Evolutionary conservation across 2,113 vertebrate genomes (phyloP), one percentile per base, ranked within the genome.

Genomic region (Serinus canaria): DNA sequence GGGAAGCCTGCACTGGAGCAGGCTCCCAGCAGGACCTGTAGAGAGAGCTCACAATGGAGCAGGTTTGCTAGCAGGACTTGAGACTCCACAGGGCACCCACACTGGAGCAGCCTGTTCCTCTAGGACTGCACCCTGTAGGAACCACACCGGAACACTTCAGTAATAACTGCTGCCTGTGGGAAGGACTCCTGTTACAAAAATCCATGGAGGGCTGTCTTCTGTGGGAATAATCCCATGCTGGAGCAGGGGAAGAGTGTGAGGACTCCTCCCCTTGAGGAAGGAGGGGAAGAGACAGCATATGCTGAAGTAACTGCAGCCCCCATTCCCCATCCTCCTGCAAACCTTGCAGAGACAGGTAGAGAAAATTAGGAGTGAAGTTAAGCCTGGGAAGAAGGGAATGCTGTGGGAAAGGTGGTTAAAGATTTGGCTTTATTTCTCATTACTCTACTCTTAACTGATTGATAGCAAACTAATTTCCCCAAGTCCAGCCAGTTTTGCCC

Each of bases 201-300:
- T 16, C 24, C 1, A 2, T 7, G 15, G 23, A 88, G 13, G 7
- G 60, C 23, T 22, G 33, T 41, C 19, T 37, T 16, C 11, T 0
- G 0, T 20, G 30, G 13, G 46, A 83, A 19, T 18, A 22, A 47
- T 3, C 7, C 66, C 37, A 53, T 0, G 0, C 47, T 41, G 20
- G 16, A 55, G 14, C 8, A 31, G 6, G 2, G 30, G 1, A 33
- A 52, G 17, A 15, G 16, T 4, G 15, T 19, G 19, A 79, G 16
- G 3, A 79, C 7, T 44, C 15, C 20, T 15, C 2, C 15, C 20
- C 11, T 9, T 11, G 17, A 73, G 31, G 58, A 41, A 52, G 31
- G 11, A 63, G 13, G 2, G 1, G 11, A 33, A 64, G 49, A 72
- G 13, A 59, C 3, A 53, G 17, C 3, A 0, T 10, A 18, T 21